Base-by-base conservation (phyloP, 2,888 invertebrate genomes). In the Coecobrya sp. region DNA sequence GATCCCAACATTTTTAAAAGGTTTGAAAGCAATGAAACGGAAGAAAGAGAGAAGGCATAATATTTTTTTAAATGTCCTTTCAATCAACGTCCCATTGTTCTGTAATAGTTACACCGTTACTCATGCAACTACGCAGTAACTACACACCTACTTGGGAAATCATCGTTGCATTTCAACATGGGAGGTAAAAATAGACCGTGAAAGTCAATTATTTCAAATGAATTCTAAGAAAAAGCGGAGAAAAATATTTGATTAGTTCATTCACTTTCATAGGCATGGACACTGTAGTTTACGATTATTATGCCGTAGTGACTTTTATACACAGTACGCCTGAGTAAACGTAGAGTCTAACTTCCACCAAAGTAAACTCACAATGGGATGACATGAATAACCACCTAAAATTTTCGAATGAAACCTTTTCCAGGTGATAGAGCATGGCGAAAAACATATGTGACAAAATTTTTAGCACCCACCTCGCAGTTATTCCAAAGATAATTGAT, bases 51-150 rank as follows among this genome's bases (percentile, higher is more conserved):
- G 16, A 45, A 49, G 22, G 11, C 2, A 76, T 45, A 76, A 45
- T 76, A 76, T 49, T 22, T 22, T 76, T 79, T 25, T 79, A 79
- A 79, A 79, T 79, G 7, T 19, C 76, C 13, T 79, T 79, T 52
- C 79, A 79, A 79, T 79, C 79, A 79, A 27, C 49, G 25, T 27
- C 27, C 16, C 52, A 7, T 49, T 79, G 49, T 79, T 73, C 13
- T 10, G 27, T n/a, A n/a, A n/a, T n/a, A 8, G 62, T 62, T 5
- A 76, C 13, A 45, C 13, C 2, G 42, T 19, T 4, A 42, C 25
- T 3, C 16, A 19, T n/a, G 73, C 3, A 76, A 3, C 42, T 76
- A 25, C 1, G n/a, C n/a, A n/a, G 22, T 25, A 16, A 65, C n/a
- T n/a, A n/a, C n/a, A 65, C 25, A 1, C 8, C 25, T 25, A 65